Base-by-base conservation (phyloP, 1,140 invertebrate genomes). In the Galendromus occidentalis region DNA sequence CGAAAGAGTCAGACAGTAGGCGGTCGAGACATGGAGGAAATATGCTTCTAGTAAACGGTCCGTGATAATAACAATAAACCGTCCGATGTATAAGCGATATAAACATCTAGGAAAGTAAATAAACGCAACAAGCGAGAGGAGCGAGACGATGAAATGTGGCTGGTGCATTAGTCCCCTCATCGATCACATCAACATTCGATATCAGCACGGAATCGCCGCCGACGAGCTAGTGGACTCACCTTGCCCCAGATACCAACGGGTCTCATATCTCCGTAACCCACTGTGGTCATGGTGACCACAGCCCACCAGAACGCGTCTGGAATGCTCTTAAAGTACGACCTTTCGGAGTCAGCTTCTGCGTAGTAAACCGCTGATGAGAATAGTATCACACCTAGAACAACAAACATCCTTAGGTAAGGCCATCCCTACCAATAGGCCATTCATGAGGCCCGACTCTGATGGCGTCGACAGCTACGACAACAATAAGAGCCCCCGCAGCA, bases 291-390 rank as follows among this genome's bases (percentile, higher is more conserved):
- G 78, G 93, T 97, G 78, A 97, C 93, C 77, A 98, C 91, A 76
- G 88, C 88, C 91, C 92, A 98, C 94, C 93, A 97, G 84, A 97
- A 97, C 77, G 91, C 88, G 76, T 90, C 87, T 73, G 92, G 92
- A 79, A 96, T 96, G 76, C 88, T 92, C 78, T 89, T 92, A 83
- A 96, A 96, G 83, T 92, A 91, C 71, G 91, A 90, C 80, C 87
- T 85, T 77, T 90, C 86, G 75, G 87, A 85, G 78, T 91, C 91
- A 76, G 91, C 91, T 81, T 98, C 93, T 70, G 93, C 93, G 82
- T 96, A 97, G 81, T 95, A 98, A 72, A 96, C 91, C 72, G 91
- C 90, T 79, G 88, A 92, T 72, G 91, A 93, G 83, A 97, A 98
- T 75, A 98, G 85, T 75, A 97, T 88, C 77, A 97, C 90, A 79